Conservation (phyloP, 2,797 vertebrate genomes). For the Neomorphus geoffroyi region DNA sequence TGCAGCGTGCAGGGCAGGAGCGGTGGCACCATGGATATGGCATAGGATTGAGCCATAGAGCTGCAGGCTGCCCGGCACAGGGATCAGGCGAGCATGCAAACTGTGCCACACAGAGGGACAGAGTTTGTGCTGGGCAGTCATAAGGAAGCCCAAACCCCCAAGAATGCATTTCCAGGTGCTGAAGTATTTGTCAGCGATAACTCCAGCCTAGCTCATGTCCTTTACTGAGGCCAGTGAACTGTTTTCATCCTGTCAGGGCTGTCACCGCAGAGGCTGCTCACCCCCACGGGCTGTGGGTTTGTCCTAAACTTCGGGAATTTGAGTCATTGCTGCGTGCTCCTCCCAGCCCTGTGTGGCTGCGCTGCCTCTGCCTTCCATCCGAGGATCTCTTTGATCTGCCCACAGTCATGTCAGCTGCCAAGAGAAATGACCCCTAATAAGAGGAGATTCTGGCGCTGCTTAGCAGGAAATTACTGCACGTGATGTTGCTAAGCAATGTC, state of each 20-base stretch:
- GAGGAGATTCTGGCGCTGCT: conserved; percentile 1
- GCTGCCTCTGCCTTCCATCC: not conserved
- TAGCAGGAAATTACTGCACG: conserved; percentile 26
- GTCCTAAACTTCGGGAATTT: not conserved
- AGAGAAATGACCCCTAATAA: conserved; percentile 14
- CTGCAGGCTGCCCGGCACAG: not conserved
- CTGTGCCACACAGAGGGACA: accelerated
- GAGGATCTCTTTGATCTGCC: not conserved
- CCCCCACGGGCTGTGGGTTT: not conserved
- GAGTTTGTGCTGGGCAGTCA: not conserved
- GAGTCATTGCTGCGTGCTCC: accelerated
- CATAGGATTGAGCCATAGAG: not conserved
- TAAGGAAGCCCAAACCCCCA: not conserved
- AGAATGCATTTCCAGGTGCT: not conserved
- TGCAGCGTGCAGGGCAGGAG: not conserved
- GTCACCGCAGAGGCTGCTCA: not conserved
- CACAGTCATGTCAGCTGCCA: not conserved
- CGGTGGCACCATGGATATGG: accelerated
- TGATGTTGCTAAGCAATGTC: conserved; percentile 65
- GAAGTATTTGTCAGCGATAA: not conserved
- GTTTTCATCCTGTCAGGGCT: not conserved
- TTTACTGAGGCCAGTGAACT: not conserved
- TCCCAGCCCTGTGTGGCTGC: accelerated
- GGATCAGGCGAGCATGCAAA: no score
- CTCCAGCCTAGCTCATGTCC: not conserved